phyloP scores from a whole-genome alignment of 2,113 vertebrate genomes.

The Bagarius yarrelli region DNA sequence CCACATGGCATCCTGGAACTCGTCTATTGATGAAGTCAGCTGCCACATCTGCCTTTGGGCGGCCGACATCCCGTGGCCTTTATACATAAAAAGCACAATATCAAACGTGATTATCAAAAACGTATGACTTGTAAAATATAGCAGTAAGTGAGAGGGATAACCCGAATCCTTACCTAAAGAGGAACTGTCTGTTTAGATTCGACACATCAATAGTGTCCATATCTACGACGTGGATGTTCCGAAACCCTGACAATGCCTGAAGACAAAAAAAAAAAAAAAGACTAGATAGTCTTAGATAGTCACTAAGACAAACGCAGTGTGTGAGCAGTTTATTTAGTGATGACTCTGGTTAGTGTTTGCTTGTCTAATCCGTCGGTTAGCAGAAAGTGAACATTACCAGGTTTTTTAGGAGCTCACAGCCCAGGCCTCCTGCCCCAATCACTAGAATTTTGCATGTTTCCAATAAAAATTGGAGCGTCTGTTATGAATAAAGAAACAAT shows the following conservation, averaged over 20 bases:
- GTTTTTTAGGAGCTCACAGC: conserved; percentile 96
- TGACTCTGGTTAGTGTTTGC: no score
- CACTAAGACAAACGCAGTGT: background rate
- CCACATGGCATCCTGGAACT: conserved; percentile 84
- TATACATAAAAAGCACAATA: conserved; percentile 9
- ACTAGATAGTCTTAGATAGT: no score
- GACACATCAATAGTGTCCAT: conserved; percentile 97
- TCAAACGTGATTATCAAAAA: background rate
- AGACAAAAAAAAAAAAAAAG: conserved; percentile 32
- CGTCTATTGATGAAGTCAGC: conserved; percentile 91
- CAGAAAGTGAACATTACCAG: conserved; percentile 74
- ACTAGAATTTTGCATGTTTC: conserved; percentile 92
- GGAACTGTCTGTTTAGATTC: conserved; percentile 95
- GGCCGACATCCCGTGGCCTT: conserved; percentile 91
- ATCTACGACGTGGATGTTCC: conserved; percentile 92
- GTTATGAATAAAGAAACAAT: background rate
- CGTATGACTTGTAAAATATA: no score
- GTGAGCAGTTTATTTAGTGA: background rate
- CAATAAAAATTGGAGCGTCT: conserved; percentile 83
- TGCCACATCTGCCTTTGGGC: conserved; percentile 93
- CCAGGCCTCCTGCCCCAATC: conserved; percentile 93
- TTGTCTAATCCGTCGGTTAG: no score
- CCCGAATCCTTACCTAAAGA: conserved; percentile 82
- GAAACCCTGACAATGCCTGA: conserved; percentile 90
- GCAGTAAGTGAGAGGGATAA: background rate